Base-by-base conservation (phyloP, 2,888 invertebrate species). In the Microplitis manilae region DNA sequence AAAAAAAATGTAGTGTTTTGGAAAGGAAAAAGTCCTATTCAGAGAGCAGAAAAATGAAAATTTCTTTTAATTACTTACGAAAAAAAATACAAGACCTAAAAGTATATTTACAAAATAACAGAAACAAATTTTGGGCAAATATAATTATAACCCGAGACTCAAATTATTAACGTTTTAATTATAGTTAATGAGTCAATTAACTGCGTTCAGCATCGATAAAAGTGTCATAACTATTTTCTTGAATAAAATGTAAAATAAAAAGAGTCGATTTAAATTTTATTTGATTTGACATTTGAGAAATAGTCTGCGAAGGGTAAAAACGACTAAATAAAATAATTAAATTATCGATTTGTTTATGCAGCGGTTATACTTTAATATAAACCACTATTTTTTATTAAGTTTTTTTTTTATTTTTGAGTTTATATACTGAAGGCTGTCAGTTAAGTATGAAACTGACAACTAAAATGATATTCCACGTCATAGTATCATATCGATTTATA, bases 401-500 rank as follows among this genome's bases (percentile, higher is more conserved):
- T 50, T 8, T 50, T 50, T 50, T 50, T 50, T 50, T 30, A 30
- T 50, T 50, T 50, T 50, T 13, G 50, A 50, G 13, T 50, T 50
- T 50, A 50, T 50, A 50, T 50, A 50, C 50, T 13, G 8, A 50
- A 13, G 50, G 50, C 50, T 50, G 50, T 50, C 50, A 50, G 50
- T 50, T 50, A 13, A 50, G 50, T 50, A 50, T 50, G 13, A 50
- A 50, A 50, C 50, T 50, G 50, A 50, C 50, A 50, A 5, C 50
- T 13, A 50, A 50, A 50, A 50, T 50, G 50, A 50, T 50, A 50
- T 50, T 50, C 50, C 13, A 50, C 50, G 50, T 50, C 50, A 50
- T 50, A 50, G 50, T 50, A 50, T 50, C 50, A 50, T 50, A 50
- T 50, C 50, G 50, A 50, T 50, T 50, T 50, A 50, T 50, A 50